Evolutionary conservation across 2,113 vertebrate species (phyloP).

Genomic region (Mastomys natalensis): DNA sequence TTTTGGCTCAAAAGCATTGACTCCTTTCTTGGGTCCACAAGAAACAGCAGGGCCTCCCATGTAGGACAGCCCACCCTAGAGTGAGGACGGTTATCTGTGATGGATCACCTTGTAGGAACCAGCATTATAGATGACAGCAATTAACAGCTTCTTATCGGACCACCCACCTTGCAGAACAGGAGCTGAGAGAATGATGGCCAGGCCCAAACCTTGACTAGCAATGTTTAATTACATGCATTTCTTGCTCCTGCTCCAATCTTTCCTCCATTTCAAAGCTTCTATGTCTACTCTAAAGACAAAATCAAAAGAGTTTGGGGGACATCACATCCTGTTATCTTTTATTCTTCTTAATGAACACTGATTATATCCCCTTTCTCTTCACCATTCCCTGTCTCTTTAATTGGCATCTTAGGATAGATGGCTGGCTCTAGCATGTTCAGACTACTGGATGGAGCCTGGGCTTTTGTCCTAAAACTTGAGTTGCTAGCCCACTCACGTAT

Average conservation of each 20-base stretch:
- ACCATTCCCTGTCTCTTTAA: background rate
- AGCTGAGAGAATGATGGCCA: background rate
- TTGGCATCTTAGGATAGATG: background rate
- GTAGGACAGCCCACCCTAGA: background rate
- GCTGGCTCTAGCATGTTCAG: background rate
- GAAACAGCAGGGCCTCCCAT: background rate
- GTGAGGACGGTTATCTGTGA: background rate
- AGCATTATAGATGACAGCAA: background rate
- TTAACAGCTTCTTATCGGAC: background rate
- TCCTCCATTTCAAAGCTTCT: background rate
- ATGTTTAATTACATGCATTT: background rate
- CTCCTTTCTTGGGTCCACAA: background rate
- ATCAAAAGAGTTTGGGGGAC: background rate
- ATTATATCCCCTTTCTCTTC: background rate
- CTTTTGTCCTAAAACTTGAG: background rate
- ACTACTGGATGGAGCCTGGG: background rate
- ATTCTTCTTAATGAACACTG: background rate
- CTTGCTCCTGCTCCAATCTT: background rate
- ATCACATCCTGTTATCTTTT: background rate
- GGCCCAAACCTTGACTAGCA: background rate
- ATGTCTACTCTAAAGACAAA: background rate
- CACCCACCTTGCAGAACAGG: background rate
- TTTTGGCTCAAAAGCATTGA: background rate
- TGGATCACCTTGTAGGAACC: background rate
- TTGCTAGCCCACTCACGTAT: background rate